phyloP scores from a whole-genome alignment of 2,888 invertebrate genomes.

The Microctonus aethiopoides region DNA sequence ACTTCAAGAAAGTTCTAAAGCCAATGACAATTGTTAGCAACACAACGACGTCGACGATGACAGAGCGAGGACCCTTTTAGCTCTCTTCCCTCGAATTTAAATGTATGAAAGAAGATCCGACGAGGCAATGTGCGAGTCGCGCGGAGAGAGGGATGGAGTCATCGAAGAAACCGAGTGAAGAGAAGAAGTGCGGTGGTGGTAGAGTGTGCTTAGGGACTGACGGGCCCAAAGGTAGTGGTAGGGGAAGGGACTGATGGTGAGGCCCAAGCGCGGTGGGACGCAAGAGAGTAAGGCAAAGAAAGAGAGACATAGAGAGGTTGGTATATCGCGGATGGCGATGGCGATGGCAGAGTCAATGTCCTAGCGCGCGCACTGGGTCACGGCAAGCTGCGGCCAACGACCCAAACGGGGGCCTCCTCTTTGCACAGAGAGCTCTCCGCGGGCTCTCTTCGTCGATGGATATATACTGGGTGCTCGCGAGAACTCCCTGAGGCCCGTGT shows the following conservation, averaged over 20 bases:
- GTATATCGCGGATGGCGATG: constrained; percentile 66
- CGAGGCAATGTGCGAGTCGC: constrained; percentile 13
- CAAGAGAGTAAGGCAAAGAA: constrained; percentile 45
- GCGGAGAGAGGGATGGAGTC: constrained; percentile 21
- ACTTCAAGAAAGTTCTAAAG: constrained; percentile 16
- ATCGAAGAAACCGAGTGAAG: constrained; percentile 33
- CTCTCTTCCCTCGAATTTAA: background rate
- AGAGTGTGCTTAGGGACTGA: constrained; percentile 37
- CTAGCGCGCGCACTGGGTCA: constrained; percentile 67
- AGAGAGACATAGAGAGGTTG: constrained; percentile 52
- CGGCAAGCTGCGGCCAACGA: constrained; percentile 67
- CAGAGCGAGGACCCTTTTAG: background rate
- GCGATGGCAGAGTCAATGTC: constrained; percentile 68
- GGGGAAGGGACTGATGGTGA: constrained; percentile 45
- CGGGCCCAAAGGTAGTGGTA: constrained; percentile 31
- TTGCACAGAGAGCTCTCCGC: constrained; percentile 57
- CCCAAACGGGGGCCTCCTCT: constrained; percentile 60
- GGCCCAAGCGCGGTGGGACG: constrained; percentile 33
- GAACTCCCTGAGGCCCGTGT: constrained; percentile 7
- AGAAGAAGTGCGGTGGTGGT: too few species aligned
- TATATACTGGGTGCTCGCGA: constrained; percentile 37
- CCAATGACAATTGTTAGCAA: too few species aligned
- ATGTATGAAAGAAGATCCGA: background rate
- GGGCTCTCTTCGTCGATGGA: constrained; percentile 40
- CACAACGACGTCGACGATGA: background rate